phyloP scores from a whole-genome alignment of 2,113 vertebrate genomes.

The Vanacampus margaritifer region DNA sequence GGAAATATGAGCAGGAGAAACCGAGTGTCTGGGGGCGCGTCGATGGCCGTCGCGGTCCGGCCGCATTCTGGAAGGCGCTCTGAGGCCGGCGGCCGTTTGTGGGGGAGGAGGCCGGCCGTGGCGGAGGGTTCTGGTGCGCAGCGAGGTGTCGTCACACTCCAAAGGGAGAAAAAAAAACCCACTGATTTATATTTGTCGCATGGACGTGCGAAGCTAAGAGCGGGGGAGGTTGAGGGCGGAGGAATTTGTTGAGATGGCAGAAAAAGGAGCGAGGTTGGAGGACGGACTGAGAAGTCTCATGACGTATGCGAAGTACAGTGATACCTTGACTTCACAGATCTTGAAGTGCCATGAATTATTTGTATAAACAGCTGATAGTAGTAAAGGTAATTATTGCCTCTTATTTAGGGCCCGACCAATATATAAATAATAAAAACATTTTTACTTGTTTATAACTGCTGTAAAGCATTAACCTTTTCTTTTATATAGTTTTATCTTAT shows the following conservation, averaged over 20 bases:
- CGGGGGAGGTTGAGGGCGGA: constrained; percentile 23
- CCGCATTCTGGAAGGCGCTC: too few relatives aligned
- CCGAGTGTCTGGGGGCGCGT: not conserved
- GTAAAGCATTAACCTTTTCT: too few relatives aligned
- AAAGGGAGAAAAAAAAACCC: constrained; percentile 30
- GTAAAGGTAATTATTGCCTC: too few relatives aligned
- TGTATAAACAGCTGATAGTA: too few relatives aligned
- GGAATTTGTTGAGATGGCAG: constrained; percentile 54
- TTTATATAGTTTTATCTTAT: too few relatives aligned
- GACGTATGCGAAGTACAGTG: not conserved
- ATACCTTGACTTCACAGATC: too few relatives aligned
- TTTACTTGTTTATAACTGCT: too few relatives aligned
- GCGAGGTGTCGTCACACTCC: constrained; percentile 23
- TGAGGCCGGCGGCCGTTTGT: too few relatives aligned
- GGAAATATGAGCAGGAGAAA: constrained; percentile 19
- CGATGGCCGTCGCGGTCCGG: not conserved
- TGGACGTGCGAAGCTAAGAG: constrained; percentile 57
- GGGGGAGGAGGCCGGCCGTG: not conserved
- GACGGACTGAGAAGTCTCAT: not conserved
- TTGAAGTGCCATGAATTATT: too few relatives aligned
- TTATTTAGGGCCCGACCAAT: too few relatives aligned
- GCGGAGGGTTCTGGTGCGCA: not conserved
- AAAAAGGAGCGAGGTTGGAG: constrained; percentile 17
- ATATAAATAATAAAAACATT: too few relatives aligned
- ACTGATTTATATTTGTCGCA: constrained; percentile 62